These are phyloP conservation scores for Silurus lanzhouensis DNA, from an alignment of 2,797 vertebrate genomes.

Conservation along the genomic window DNA sequence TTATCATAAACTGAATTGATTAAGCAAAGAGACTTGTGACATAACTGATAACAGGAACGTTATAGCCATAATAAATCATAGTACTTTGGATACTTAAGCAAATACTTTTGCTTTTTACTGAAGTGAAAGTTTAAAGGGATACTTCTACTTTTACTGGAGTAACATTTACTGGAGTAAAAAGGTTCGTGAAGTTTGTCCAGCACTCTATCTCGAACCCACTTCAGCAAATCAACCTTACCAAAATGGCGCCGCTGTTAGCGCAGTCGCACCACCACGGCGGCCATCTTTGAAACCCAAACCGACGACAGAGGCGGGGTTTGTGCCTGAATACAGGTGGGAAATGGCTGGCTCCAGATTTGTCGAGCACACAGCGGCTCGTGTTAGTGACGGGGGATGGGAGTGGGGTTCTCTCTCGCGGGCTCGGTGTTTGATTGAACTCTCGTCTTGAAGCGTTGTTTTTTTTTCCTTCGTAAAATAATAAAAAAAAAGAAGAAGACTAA, in stretches of 20 bases:
- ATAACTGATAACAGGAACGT: too few species aligned
- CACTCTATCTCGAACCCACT: too few species aligned
- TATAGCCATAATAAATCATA: too few species aligned
- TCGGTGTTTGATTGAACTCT: slow-evolving; percentile 67
- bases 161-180: too few species aligned
- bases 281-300: slow-evolving; percentile 4
- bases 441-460: slow-evolving; percentile 62
- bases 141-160: too few species aligned
- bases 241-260: slow-evolving; percentile 4
- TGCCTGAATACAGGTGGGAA: slow-evolving; percentile 23
- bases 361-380: slow-evolving; percentile 53
- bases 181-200: too few species aligned
- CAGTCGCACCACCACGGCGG: not conserved
- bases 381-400: slow-evolving; percentile 78
- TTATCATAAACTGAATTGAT: too few species aligned
- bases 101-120: too few species aligned
- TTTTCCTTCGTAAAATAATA: not conserved
- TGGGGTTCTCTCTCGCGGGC: slow-evolving; percentile 71
- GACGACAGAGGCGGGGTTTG: slow-evolving; percentile 4
- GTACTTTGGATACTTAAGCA: too few species aligned
- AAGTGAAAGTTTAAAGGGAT: too few species aligned
- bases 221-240: not conserved
- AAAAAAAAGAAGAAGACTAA: too few species aligned
- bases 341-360: not conserved
- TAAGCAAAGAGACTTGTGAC: too few species aligned